These are phyloP conservation scores for Rattus rattus DNA, from an alignment of 2,113 vertebrate species.

Conservation along the genomic window DNA sequence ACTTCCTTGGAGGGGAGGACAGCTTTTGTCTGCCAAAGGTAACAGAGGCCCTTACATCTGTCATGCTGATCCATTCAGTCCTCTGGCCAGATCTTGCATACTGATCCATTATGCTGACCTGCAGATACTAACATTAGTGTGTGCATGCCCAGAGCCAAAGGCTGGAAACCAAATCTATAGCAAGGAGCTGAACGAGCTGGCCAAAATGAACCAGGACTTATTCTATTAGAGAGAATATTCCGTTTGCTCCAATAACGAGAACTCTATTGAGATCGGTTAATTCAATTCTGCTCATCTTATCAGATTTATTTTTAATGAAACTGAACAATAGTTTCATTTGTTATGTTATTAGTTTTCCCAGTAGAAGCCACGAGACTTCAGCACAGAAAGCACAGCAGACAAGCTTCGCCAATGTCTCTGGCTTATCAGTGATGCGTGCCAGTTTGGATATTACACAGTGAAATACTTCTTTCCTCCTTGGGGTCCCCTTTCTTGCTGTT, in stretches of 20 bases:
- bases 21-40: constrained; percentile 76
- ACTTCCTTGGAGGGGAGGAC: constrained; percentile 77
- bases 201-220: constrained; percentile 84
- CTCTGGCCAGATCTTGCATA: constrained; percentile 77
- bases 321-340: constrained; percentile 89
- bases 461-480: constrained; percentile 64
- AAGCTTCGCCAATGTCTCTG: constrained; percentile 78
- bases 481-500: constrained; percentile 9
- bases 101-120: constrained; percentile 79
- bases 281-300: constrained; percentile 89
- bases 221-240: constrained; percentile 86
- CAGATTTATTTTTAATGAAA: constrained; percentile 91
- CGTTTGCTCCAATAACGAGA: constrained; percentile 83
- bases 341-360: constrained; percentile 88
- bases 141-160: constrained; percentile 71
- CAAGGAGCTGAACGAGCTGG: constrained; percentile 72
- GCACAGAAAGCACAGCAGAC: constrained; percentile 76
- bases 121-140: constrained; percentile 79
- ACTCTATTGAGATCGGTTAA: constrained; percentile 87
- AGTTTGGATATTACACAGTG: constrained; percentile 72
- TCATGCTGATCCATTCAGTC: constrained; percentile 67
- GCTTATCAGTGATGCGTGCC: constrained; percentile 81
- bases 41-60: constrained; percentile 71
- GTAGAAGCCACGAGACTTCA: constrained; percentile 81
- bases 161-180: constrained; percentile 66